phyloP scores from a whole-genome alignment of 2,797 vertebrate species.

The Xiphophorus birchmanni region DNA sequence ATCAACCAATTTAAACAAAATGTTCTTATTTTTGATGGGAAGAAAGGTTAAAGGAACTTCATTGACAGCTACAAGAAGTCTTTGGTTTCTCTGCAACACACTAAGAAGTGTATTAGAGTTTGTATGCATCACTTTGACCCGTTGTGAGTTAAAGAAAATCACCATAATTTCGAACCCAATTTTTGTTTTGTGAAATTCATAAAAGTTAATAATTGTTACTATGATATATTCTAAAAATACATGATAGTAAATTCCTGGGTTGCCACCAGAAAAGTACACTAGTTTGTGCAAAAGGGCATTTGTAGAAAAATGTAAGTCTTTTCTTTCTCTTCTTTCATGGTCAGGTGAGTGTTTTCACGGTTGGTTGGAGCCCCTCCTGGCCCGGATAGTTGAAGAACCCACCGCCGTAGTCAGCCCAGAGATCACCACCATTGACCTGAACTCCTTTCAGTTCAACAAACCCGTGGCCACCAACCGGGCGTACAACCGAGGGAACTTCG shows the following conservation, averaged over 20 bases:
- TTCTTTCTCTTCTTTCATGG: background rate
- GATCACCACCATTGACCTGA: constrained; percentile 91
- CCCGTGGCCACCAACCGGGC: constrained; percentile 81
- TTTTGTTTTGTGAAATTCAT: background rate
- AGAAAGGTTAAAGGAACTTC: background rate
- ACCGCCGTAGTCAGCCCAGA: constrained; percentile 93
- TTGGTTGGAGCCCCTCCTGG: constrained; percentile 93
- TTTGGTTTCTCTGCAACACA: background rate
- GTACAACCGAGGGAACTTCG: constrained; percentile 93
- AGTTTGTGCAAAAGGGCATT: background rate
- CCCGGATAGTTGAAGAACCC: constrained; percentile 90
- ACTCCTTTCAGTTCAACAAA: constrained; percentile 88
- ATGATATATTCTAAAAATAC: background rate
- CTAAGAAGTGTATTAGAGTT: background rate
- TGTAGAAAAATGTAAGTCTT: background rate
- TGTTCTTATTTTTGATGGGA: background rate
- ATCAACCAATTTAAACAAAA: background rate
- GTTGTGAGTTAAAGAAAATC: background rate
- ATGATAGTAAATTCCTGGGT: background rate
- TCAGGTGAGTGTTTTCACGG: constrained; percentile 95
- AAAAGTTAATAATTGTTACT: background rate
- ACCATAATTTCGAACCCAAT: background rate
- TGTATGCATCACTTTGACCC: background rate
- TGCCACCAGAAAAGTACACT: background rate
- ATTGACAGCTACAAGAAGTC: background rate